A percentile compares a stretch with the other conserved stretches of the same genome.
Conservation (phyloP, 1,140 invertebrate genomes). For the Drosophila ercepeae region DNA sequence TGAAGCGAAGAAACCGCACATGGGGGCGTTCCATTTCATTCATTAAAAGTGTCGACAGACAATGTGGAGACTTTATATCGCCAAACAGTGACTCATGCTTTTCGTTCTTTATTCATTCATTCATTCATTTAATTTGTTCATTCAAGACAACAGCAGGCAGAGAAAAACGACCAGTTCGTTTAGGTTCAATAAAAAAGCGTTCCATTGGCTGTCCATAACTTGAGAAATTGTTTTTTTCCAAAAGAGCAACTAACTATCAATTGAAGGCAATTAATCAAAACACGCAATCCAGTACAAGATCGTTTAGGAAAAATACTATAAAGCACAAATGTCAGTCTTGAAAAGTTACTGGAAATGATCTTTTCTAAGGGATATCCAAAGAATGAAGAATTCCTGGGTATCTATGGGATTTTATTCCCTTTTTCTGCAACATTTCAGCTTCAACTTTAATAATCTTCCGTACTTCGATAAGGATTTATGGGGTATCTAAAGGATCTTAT, state of each 20-base stretch:
- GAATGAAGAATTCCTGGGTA: too few relatives aligned
- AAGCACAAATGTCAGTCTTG: too few relatives aligned
- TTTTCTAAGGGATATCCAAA: too few relatives aligned
- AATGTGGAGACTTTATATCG: constrained; percentile 51
- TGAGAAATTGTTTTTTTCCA: constrained; percentile 7
- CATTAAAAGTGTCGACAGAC: constrained; percentile 78
- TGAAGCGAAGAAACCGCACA: constrained; percentile 39
- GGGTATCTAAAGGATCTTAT: too few relatives aligned
- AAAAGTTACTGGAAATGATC: too few relatives aligned
- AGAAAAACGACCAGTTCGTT: neutral
- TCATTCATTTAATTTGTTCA: constrained; percentile 35
- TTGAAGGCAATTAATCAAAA: constrained; percentile 36
- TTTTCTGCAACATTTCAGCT: too few relatives aligned
- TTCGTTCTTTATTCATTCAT: constrained; percentile 45
- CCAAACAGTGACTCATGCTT: constrained; percentile 40
- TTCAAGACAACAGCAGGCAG: constrained; percentile 12
- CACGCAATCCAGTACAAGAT: constrained; percentile 5
- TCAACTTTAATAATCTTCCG: too few relatives aligned
- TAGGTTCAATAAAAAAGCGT: constrained; percentile 29
- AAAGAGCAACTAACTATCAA: constrained; percentile 12
- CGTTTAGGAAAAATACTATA: too few relatives aligned
- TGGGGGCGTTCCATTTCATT: constrained; percentile 73
- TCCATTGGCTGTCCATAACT: constrained; percentile 5
- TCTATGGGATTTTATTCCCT: too few relatives aligned
- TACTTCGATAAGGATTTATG: too few relatives aligned